These are phyloP conservation scores for Scomber scombrus DNA, from an alignment of 2,113 vertebrate genomes.

Conservation along the genomic window DNA sequence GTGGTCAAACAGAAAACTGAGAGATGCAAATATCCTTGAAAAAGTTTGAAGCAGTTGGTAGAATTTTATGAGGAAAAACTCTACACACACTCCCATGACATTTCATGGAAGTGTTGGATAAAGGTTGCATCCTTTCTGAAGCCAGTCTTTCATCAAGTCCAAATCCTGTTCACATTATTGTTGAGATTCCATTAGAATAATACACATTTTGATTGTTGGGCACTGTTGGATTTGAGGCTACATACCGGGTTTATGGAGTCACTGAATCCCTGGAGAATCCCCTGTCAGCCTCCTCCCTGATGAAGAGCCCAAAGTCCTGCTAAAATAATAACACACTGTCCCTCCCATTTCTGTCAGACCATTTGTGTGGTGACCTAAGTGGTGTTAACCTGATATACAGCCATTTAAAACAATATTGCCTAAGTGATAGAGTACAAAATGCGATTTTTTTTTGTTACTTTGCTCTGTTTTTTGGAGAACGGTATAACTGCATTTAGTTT, in stretches of 20 bases:
- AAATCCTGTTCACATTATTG: background rate
- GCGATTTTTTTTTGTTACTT: too few species aligned
- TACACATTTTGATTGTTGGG: background rate
- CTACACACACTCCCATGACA: background rate
- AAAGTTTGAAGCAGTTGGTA: too few species aligned
- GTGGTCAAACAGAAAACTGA: background rate
- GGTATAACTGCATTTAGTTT: too few species aligned
- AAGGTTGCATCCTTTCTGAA: background rate
- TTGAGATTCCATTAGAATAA: background rate
- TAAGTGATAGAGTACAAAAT: background rate
- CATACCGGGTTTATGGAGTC: constrained; percentile 62
- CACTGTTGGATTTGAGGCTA: background rate
- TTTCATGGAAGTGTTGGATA: too few species aligned
- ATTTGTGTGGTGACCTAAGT: background rate
- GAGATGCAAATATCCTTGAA: too few species aligned
- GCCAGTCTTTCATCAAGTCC: background rate
- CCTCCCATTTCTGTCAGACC: constrained; percentile 12
- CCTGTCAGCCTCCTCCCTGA: constrained; percentile 12
- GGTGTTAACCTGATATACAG: too few species aligned
- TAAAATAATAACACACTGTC: constrained; percentile 30
- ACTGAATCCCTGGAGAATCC: constrained; percentile 25
- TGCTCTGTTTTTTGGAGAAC: too few species aligned
- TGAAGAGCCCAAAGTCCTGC: background rate
- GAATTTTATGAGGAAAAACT: background rate
- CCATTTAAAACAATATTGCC: background rate